A percentile compares a stretch with the other conserved stretches of the same genome.
Conservation (phyloP, 2,797 vertebrate species). For the Hypotaenidia okinawae region DNA sequence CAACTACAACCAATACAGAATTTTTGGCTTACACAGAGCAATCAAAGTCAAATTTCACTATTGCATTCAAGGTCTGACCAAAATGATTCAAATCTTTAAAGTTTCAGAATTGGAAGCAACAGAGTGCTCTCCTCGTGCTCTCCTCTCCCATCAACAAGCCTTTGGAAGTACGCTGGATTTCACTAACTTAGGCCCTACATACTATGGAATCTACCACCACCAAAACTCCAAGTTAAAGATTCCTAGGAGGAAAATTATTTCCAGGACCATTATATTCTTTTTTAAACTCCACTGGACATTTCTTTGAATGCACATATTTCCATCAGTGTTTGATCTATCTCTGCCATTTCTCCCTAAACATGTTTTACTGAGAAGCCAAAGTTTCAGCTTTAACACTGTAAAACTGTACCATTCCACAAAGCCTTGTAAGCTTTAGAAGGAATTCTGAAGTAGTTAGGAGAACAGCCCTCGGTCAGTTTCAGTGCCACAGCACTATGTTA, state of each 20-base stretch:
- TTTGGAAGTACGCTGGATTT: background rate
- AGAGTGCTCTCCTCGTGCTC: background rate
- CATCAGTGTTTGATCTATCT: background rate
- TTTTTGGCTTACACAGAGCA: background rate
- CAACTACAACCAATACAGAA: background rate
- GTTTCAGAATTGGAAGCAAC: background rate
- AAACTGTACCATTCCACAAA: background rate
- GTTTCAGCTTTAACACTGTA: background rate
- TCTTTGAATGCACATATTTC: background rate
- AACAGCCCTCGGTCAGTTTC: background rate
- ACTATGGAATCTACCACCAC: background rate
- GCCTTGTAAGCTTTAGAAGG: background rate
- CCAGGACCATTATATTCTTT: background rate
- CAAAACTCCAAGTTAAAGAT: background rate
- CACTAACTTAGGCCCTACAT: background rate
- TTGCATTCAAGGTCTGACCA: background rate
- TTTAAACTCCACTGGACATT: background rate
- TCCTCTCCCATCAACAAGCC: background rate
- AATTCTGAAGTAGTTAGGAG: background rate
- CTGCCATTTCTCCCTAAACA: accelerated
- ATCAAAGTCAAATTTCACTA: background rate
- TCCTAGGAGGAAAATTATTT: background rate
- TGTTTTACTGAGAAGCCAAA: background rate
- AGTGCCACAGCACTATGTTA: background rate
- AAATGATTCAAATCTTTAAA: background rate